phyloP scores from a whole-genome alignment of 30 jellyfish, hydroid and myxozoan species.

The Cassiopea xamachana region DNA sequence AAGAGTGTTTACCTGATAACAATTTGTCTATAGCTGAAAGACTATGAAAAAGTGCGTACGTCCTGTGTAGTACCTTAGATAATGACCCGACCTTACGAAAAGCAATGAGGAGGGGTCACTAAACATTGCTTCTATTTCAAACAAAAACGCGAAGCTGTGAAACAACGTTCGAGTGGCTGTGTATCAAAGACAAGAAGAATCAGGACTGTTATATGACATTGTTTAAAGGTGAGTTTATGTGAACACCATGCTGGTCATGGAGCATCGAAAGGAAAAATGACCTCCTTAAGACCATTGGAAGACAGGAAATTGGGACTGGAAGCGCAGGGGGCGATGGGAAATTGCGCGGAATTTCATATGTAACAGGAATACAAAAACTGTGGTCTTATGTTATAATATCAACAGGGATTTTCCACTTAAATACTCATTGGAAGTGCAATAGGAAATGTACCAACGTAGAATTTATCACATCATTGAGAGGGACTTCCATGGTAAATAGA shows the following conservation, averaged over 20 bases:
- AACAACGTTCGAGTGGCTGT: not conserved
- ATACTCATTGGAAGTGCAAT: not conserved
- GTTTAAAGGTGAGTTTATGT: not conserved
- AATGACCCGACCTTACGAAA: not conserved
- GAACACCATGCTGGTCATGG: not conserved
- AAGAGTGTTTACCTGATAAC: not conserved
- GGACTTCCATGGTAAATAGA: too few species aligned
- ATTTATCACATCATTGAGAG: too few species aligned
- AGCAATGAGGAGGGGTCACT: not conserved
- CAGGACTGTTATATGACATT: not conserved
- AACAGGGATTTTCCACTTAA: not conserved
- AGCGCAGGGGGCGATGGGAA: slow-evolving; percentile 7
- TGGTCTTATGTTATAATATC: not conserved
- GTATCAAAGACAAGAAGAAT: not conserved
- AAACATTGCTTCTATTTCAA: not conserved
- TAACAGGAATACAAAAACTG: not conserved
- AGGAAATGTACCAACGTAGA: not conserved
- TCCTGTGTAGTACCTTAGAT: not conserved
- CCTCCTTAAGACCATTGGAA: not conserved
- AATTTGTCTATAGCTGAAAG: not conserved
- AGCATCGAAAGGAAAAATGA: not conserved
- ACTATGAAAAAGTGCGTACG: not conserved
- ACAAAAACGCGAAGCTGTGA: not conserved
- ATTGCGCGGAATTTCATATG: not conserved
- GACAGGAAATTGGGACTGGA: not conserved